Evolutionary conservation across 2,888 invertebrate species (phyloP).

Genomic region (Perizoma affinitatum): DNA sequence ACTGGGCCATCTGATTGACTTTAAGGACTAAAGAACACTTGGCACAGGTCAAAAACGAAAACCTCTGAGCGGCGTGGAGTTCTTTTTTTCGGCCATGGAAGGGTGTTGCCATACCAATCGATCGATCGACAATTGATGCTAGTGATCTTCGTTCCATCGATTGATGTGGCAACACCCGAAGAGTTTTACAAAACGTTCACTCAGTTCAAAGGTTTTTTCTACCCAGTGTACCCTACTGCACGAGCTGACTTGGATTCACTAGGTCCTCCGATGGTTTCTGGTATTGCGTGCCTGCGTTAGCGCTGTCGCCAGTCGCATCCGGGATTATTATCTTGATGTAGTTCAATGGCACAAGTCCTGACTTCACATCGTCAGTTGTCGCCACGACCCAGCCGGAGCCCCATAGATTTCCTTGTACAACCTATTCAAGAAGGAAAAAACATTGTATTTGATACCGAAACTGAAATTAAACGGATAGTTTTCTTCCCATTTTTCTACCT

Average conservation of each 20-base stretch:
- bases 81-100: too few species aligned
- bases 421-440: conserved; percentile 89
- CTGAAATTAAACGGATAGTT: too few species aligned
- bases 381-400: conserved; percentile 89
- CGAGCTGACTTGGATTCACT: background rate
- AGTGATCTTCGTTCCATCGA: too few species aligned
- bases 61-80: too few species aligned
- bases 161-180: too few species aligned
- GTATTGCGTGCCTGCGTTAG: background rate
- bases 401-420: conserved; percentile 88
- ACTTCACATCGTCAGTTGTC: conserved; percentile 79
- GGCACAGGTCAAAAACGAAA: too few species aligned
- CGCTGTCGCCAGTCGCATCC: background rate
- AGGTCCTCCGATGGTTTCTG: background rate
- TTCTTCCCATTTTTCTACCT: too few species aligned
- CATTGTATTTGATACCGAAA: background rate
- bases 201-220: background rate
- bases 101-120: too few species aligned
- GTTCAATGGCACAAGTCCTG: conserved; percentile 87
- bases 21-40: too few species aligned
- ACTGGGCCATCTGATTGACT: too few species aligned
- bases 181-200: too few species aligned
- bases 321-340: conserved; percentile 76
- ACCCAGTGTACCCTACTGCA: background rate
- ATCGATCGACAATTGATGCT: too few species aligned